Conservation (phyloP, 2,888 invertebrate species). For the Drosophila bunnanda region DNA sequence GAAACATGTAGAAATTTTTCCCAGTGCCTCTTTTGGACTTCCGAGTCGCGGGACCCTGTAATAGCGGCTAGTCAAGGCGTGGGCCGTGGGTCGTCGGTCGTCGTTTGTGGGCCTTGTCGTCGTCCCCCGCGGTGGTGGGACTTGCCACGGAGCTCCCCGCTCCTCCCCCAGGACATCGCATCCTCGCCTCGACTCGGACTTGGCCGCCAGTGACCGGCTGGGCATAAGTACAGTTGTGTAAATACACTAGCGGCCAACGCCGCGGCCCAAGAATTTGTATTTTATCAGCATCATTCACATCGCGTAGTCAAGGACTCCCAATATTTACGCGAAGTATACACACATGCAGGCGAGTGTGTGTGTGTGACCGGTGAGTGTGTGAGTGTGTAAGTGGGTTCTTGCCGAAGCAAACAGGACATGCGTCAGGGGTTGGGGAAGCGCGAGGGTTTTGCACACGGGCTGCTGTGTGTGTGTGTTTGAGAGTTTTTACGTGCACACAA, state of each 20-base stretch:
- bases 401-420: constrained; percentile 79
- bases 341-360: constrained; percentile 25
- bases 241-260: constrained; percentile 77
- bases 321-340: constrained; percentile 79
- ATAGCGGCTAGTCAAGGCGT: constrained; percentile 64
- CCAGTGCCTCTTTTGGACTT: constrained; percentile 44
- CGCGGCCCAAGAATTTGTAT: constrained; percentile 80
- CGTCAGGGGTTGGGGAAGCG: constrained; percentile 52
- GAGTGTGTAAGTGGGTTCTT: constrained; percentile 59
- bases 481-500: constrained; percentile 24
- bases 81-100: constrained; percentile 61
- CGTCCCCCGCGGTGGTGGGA: constrained; percentile 52
- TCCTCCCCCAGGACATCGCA: constrained; percentile 13
- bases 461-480: constrained; percentile 55
- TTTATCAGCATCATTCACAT: constrained; percentile 80
- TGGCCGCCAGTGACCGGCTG: constrained; percentile 69
- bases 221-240: constrained; percentile 81
- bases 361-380: constrained; percentile 11
- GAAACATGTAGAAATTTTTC: constrained; percentile 4
- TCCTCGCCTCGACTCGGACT: constrained; percentile 42
- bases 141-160: constrained; percentile 24
- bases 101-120: constrained; percentile 51
- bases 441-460: constrained; percentile 65
- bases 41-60: constrained; percentile 53
- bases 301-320: constrained; percentile 81